Percentiles rank a stretch among this genome's conserved stretches.
Evolutionary conservation across 2,888 invertebrate species (phyloP).

Genomic region (Therioaphis trifolii): DNA sequence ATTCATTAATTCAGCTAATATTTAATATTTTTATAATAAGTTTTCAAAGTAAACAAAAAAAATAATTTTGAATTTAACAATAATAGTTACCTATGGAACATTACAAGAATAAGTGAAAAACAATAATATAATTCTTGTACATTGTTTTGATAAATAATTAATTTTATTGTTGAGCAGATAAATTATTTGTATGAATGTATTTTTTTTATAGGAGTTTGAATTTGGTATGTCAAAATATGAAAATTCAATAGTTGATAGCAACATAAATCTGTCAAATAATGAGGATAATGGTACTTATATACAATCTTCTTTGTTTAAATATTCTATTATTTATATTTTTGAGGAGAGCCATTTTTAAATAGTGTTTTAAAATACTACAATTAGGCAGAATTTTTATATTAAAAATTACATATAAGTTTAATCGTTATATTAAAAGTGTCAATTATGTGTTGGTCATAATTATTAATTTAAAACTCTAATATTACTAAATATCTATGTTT

Average conservation of each 20-base stretch:
- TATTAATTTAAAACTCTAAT: too few relatives aligned
- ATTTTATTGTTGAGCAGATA: neutral
- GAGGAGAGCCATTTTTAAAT: neutral
- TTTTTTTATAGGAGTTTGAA: slow-evolving; percentile 11
- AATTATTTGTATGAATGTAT: slow-evolving; percentile 7
- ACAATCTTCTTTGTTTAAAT: neutral
- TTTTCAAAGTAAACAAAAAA: neutral
- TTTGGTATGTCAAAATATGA: neutral
- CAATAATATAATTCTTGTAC: too few relatives aligned
- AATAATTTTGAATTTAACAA: neutral
- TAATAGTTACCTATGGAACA: too few relatives aligned
- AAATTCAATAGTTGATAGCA: neutral
- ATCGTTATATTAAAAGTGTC: too few relatives aligned
- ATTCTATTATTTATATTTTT: neutral
- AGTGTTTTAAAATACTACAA: neutral
- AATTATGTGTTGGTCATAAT: too few relatives aligned
- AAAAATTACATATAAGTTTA: too few relatives aligned
- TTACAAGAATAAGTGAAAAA: too few relatives aligned
- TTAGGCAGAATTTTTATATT: neutral
- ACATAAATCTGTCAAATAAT: neutral
- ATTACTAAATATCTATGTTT: too few relatives aligned
- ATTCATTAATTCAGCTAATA: neutral
- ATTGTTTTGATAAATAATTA: neutral
- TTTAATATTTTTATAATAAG: neutral
- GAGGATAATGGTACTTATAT: neutral